Percentiles rank a stretch among this genome's conserved stretches.
These are phyloP conservation scores for Esox niger DNA, from an alignment of 2,113 vertebrate species.

Conservation along the genomic window DNA sequence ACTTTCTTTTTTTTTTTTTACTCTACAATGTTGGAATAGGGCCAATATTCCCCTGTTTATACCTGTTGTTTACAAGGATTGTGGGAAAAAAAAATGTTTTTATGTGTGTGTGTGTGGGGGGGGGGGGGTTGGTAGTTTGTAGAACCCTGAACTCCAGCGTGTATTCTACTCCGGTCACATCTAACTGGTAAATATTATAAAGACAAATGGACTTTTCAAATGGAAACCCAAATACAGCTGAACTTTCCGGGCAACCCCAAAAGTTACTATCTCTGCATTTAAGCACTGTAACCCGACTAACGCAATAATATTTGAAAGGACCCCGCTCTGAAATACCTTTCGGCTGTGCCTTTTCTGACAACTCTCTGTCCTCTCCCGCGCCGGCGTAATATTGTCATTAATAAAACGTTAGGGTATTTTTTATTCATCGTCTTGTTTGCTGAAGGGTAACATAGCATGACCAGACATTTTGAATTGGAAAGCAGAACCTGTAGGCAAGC, in stretches of 20 bases:
- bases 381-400: constrained; percentile 27
- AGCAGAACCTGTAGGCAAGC: neutral
- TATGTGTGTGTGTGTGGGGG: too few relatives aligned
- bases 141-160: constrained; percentile 9
- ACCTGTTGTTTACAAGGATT: too few relatives aligned
- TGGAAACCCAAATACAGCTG: neutral
- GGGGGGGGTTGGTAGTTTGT: too few relatives aligned
- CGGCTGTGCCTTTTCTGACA: constrained; percentile 21
- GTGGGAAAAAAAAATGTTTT: too few relatives aligned
- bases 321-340: constrained; percentile 25
- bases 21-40: too few relatives aligned
- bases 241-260: too few relatives aligned
- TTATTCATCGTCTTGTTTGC: constrained; percentile 35
- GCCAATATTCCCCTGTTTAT: too few relatives aligned
- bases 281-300: neutral
- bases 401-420: constrained; percentile 33
- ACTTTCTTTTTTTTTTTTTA: too few relatives aligned
- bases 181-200: neutral
- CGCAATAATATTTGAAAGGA: constrained; percentile 42
- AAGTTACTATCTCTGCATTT: too few relatives aligned
- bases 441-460: constrained; percentile 19
- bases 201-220: neutral
- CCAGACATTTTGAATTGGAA: constrained; percentile 14
- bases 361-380: constrained; percentile 15
- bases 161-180: constrained; percentile 8